phyloP scores from a whole-genome alignment of 2,797 vertebrate species.

The Channallabes apus region DNA sequence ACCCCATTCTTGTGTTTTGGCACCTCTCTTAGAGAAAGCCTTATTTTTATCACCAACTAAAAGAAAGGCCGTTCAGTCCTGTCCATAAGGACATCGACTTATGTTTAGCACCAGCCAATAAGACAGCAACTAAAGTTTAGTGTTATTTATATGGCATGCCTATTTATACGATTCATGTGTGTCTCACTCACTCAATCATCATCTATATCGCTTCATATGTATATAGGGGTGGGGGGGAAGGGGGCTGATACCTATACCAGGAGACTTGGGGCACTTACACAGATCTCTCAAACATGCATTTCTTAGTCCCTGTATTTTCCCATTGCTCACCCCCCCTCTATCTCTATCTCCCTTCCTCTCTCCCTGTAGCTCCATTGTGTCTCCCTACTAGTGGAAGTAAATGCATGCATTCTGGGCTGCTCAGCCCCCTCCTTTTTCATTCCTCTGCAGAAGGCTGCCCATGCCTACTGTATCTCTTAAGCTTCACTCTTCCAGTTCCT shows the following conservation, averaged over 20 bases:
- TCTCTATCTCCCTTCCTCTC: neutral
- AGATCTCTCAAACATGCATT: constrained; percentile 13
- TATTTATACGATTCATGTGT: neutral
- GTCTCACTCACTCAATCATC: too few species aligned
- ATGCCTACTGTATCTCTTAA: constrained; percentile 18
- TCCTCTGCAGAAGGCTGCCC: constrained; percentile 28
- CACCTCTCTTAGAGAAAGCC: constrained; percentile 41
- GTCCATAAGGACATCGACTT: neutral
- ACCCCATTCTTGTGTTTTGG: constrained; percentile 40
- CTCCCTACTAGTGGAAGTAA: constrained; percentile 42
- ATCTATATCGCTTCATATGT: too few species aligned
- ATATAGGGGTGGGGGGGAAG: too few species aligned
- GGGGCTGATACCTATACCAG: too few species aligned
- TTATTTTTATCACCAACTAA: constrained; percentile 1
- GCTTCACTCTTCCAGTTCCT: constrained; percentile 30
- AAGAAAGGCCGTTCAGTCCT: neutral
- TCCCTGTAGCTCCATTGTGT: constrained; percentile 8
- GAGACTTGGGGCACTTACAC: neutral
- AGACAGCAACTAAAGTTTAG: neutral
- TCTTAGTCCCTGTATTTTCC: neutral
- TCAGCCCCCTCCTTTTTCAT: constrained; percentile 12
- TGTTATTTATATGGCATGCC: neutral
- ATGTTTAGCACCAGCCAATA: neutral
- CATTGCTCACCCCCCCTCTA: neutral
- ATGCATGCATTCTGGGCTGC: constrained; percentile 45